Conservation (phyloP, 2,888 invertebrate species). For the Herminia tarsipennalis region DNA sequence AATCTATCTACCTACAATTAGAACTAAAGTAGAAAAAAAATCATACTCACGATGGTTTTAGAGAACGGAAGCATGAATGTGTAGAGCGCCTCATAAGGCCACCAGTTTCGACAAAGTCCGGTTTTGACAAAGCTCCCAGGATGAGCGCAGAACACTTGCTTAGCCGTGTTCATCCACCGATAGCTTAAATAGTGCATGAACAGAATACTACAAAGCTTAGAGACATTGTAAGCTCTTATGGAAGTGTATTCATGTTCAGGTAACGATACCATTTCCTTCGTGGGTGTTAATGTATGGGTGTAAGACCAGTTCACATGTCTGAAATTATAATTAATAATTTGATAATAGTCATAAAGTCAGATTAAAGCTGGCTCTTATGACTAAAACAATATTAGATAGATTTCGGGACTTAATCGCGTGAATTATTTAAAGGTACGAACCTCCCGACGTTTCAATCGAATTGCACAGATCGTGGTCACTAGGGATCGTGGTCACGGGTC, state of each 20-base stretch:
- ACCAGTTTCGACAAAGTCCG: slow-evolving; percentile 91
- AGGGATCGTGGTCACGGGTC: no score
- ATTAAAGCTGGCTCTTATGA: no score
- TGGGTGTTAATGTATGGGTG: slow-evolving; percentile 67
- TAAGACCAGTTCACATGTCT: slow-evolving; percentile 68
- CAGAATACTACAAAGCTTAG: slow-evolving; percentile 95
- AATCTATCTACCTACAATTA: no score
- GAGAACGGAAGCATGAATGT: slow-evolving; percentile 94
- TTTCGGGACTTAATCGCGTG: no score
- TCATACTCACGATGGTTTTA: slow-evolving; percentile 92
- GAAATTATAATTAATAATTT: no score
- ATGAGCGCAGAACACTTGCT: slow-evolving; percentile 92
- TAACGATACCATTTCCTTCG: slow-evolving; percentile 88
- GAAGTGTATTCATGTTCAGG: slow-evolving; percentile 89
- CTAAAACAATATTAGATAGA: no score
- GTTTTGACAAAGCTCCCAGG: slow-evolving; percentile 96
- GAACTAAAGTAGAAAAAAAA: no score
- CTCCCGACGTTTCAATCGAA: no score
- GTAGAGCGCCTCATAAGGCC: slow-evolving; percentile 92
- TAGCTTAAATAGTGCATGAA: slow-evolving; percentile 86
- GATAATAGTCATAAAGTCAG: no score
- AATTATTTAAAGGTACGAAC: no score
- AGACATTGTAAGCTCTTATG: slow-evolving; percentile 95
- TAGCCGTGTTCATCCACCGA: slow-evolving; percentile 87
- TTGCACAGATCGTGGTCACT: no score